Evolutionary conservation across 2,888 invertebrate species (phyloP), one percentile per base, ranked within the genome.

Genomic region (Agrenia bidenticulata): DNA sequence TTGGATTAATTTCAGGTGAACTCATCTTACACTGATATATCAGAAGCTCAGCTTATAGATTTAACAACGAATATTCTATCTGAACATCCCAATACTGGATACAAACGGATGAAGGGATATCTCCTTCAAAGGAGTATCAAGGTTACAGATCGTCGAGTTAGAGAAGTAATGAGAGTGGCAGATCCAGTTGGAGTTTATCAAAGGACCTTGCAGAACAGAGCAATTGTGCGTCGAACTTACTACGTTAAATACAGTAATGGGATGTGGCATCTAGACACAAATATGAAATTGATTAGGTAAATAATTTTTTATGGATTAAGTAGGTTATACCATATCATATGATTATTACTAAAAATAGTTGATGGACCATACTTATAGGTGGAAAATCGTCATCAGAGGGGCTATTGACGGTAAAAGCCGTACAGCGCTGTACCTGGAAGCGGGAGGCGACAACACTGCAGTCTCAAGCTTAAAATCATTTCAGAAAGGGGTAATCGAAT

Each of bases 81-180:
- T n/a, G n/a, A n/a, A n/a, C 26, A 50, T 41, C 70, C 67, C 7
- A 65, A 70, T 27, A 70, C 67, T n/a, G 70, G 70, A n/a, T 67
- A 63, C 32, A 70, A 67, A 66, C 24, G 67, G 15, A 63, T 70
- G 67, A 53, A 58, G 56, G 70, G 70, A 5, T 70, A 45, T 59
- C 53, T 70, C 5, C 24, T 45, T 5, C 9, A 17, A 11, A 17
- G 41, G 23, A 51, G 51, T 11, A 26, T 66, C 9, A 64, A 61
- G 21, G 64, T 71, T 1, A 45, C 65, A 13, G 59, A 54, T 19
- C 2, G 41, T 19, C 26, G 60, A 17, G 26, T 65, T n/a, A 21
- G 64, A 19, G 27, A 57, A 9, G n/a, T 41, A 5, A 51, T 71
- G 53, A 41, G 68, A 41, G 39, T 26, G 27, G 62, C 66, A 1